Evolutionary conservation across 2,888 invertebrate genomes (phyloP), one percentile per base, ranked within the genome.

Genomic region (Amphipoea oculea): DNA sequence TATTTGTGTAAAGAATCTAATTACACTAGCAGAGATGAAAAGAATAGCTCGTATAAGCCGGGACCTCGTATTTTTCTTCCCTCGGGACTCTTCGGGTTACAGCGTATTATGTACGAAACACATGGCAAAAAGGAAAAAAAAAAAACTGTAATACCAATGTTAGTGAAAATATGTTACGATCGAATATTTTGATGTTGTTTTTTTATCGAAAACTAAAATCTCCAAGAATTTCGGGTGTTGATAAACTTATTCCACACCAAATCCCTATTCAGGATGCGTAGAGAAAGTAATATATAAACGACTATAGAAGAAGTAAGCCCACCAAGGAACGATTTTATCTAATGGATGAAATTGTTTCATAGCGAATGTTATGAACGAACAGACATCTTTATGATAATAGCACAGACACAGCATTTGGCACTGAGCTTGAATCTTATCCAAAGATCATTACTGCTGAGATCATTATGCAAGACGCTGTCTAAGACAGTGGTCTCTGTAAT

Each of bases 401-500:
- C 42, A 70, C 54, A 79, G 29, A 79, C 63, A 83, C 67, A 78
- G 78, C n/a, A 82, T 79, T 90, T 89, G 90, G 89, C 86, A 86
- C 86, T 65, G 82, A 73, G 78, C 79, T 86, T 82, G 89, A 89
- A 89, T 89, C 81, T 87, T 85, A 85, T 83, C 84, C 81, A 79
- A 84, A 85, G 76, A 85, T 85, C 70, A 85, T 85, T 89, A 85
- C 72, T 66, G 76, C 73, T 42, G 57, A 73, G 80, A 86, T 86
- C 81, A 87, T 90, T 91, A 92, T 92, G 90, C 90, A 90, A 89
- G 88, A 85, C 57, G 76, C 84, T 89, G 88, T 89, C 85, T 88
- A 68, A 90, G 89, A 87, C 88, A 88, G 76, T 85, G 75, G 76
- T 76, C 71, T 71, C 70, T 48, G 76, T 85, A 88, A 87, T 83